Conservation (phyloP, 2,888 invertebrate genomes). For the Mimachlamys varia region DNA sequence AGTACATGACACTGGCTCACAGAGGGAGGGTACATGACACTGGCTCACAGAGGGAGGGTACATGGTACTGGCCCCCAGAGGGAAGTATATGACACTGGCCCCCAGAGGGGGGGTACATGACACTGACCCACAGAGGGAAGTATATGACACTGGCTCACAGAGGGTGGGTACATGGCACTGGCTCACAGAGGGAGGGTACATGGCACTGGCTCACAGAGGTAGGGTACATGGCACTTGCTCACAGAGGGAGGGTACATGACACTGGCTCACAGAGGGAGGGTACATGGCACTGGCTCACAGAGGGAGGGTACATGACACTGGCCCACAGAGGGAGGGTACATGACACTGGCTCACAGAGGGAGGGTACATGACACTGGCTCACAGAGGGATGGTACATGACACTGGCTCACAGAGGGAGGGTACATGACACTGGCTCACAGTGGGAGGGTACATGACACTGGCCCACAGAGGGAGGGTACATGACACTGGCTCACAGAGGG, state of each 20-base stretch:
- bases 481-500: slow-evolving; percentile 78
- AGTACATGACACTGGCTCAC: too few relatives aligned
- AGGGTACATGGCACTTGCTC: too few relatives aligned
- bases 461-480: too few relatives aligned
- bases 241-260: too few relatives aligned
- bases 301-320: slow-evolving; percentile 75
- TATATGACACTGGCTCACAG: too few relatives aligned
- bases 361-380: too few relatives aligned
- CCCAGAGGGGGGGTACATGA: background rate
- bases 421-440: slow-evolving; percentile 72
- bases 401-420: slow-evolving; percentile 78
- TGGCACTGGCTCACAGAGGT: background rate
- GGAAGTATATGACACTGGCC: background rate
- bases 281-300: too few relatives aligned
- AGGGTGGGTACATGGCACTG: too few relatives aligned
- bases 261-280: too few relatives aligned
- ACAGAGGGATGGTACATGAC: too few relatives aligned
- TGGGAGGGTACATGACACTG: slow-evolving; percentile 47
- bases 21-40: too few relatives aligned
- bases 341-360: slow-evolving; percentile 49
- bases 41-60: background rate
- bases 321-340: slow-evolving; percentile 47
- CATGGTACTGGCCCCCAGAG: background rate
- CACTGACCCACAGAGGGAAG: too few relatives aligned
- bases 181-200: background rate